phyloP scores from a whole-genome alignment of 2,888 invertebrate genomes.

The Spodoptera picta region DNA sequence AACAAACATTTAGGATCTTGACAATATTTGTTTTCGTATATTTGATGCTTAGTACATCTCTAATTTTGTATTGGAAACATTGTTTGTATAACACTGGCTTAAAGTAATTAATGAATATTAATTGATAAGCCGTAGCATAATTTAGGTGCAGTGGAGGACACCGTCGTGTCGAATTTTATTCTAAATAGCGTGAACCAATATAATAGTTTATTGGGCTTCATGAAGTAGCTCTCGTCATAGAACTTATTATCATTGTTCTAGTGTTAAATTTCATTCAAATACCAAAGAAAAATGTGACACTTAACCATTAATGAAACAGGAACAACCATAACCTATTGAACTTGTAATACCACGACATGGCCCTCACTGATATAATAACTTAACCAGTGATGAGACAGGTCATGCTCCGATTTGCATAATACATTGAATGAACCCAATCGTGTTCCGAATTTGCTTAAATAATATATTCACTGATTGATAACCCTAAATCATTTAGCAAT shows the following conservation, averaged over 20 bases:
- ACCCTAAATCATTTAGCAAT: not conserved
- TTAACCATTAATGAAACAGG: no score
- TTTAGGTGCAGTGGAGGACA: no score
- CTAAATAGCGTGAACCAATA: no score
- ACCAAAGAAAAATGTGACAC: no score
- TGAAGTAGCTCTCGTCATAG: no score
- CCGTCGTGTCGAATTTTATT: no score
- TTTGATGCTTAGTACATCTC: no score
- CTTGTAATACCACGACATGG: constrained; percentile 10
- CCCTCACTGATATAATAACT: constrained; percentile 1
- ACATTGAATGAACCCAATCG: constrained; percentile 15
- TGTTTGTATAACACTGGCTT: not conserved
- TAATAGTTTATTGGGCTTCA: no score
- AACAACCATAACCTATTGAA: not conserved
- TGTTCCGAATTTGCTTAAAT: constrained; percentile 11
- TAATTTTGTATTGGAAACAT: not conserved
- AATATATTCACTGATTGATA: constrained; percentile 6
- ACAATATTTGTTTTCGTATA: constrained; percentile 10
- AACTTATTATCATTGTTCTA: no score
- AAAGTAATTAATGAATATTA: no score
- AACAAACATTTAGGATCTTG: not conserved
- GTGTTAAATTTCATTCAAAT: no score
- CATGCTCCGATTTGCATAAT: constrained; percentile 28
- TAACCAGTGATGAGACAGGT: constrained; percentile 10
- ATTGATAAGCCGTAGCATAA: no score